A percentile compares a stretch with the other conserved stretches of the same genome.
phyloP scores from a whole-genome alignment of 2,797 vertebrate genomes.

The Tokudaia tokunoshimensis region DNA sequence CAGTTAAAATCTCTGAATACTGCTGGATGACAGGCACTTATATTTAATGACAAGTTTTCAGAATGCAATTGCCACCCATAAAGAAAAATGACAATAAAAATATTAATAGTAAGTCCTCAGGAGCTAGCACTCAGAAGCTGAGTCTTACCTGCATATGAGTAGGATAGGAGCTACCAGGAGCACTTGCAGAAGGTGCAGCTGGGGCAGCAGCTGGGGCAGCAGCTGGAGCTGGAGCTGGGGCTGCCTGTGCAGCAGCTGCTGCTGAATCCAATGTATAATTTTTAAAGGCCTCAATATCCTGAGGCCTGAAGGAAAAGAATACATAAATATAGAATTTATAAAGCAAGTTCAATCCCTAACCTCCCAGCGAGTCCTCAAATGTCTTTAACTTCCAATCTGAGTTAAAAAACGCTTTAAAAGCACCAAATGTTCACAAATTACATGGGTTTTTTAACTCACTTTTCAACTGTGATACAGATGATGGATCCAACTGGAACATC shows the following conservation, averaged over 20 bases:
- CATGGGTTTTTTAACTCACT: conserved; percentile 87
- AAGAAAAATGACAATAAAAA: neutral
- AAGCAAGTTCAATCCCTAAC: neutral
- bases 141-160: conserved; percentile 93
- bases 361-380: neutral
- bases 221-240: conserved; percentile 85
- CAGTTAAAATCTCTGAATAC: conserved; percentile 48
- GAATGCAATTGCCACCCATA: neutral
- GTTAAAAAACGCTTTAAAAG: conserved; percentile 29
- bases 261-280: conserved; percentile 92
- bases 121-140: neutral
- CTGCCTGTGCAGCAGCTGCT: conserved; percentile 79
- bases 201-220: conserved; percentile 83
- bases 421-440: neutral
- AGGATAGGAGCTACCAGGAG: conserved; percentile 95
- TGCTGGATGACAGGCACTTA: conserved; percentile 31
- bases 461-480: conserved; percentile 98
- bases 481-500: conserved; percentile 94
- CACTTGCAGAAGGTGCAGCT: conserved; percentile 86
- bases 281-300: conserved; percentile 94
- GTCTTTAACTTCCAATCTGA: conserved; percentile 19
- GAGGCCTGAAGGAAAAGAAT: conserved; percentile 88
- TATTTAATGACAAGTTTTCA: conserved; percentile 16
- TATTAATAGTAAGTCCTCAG: neutral
- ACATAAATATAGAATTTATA: conserved; percentile 17